Evolutionary conservation across 2,888 invertebrate genomes (phyloP).

Genomic region (Lochmaea capreae): DNA sequence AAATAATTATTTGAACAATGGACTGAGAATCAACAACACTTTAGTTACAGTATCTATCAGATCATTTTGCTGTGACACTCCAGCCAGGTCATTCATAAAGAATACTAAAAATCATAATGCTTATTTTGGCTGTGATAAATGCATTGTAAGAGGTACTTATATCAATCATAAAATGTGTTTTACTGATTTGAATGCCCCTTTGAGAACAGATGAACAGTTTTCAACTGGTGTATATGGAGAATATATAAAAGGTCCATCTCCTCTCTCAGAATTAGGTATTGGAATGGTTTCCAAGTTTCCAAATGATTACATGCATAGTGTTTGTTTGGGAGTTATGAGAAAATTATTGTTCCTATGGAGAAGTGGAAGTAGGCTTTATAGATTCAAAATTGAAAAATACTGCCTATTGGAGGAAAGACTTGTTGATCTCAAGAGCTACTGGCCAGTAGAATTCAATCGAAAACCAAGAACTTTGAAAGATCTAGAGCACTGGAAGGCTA

Average conservation of each 20-base stretch:
- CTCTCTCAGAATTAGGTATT: not conserved
- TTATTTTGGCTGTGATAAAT: conserved; percentile 21
- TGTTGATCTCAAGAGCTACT: conserved; percentile 4
- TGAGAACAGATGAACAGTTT: conserved; percentile 27
- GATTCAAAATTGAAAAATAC: conserved; percentile 18
- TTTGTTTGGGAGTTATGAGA: conserved; percentile 22
- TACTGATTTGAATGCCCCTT: conserved; percentile 12
- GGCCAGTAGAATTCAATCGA: conserved; percentile 1
- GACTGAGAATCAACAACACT: too few species aligned
- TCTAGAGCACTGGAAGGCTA: too few species aligned
- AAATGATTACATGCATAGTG: conserved; percentile 29
- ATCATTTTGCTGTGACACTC: too few species aligned
- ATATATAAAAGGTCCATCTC: conserved; percentile 6
- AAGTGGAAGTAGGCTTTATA: conserved; percentile 20
- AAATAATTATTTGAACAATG: too few species aligned
- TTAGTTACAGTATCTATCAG: too few species aligned
- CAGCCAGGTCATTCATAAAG: conserved; percentile 16
- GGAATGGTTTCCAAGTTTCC: conserved; percentile 14
- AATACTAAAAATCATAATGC: conserved; percentile 10
- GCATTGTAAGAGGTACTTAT: conserved; percentile 16
- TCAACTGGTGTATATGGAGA: conserved; percentile 1
- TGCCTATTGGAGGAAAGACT: conserved; percentile 18
- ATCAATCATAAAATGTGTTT: conserved; percentile 14
- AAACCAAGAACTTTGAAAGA: conserved; percentile 2
- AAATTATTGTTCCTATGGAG: conserved; percentile 31